Conservation (phyloP, 2,797 vertebrate species). For the Pseudochaenichthys georgianus region DNA sequence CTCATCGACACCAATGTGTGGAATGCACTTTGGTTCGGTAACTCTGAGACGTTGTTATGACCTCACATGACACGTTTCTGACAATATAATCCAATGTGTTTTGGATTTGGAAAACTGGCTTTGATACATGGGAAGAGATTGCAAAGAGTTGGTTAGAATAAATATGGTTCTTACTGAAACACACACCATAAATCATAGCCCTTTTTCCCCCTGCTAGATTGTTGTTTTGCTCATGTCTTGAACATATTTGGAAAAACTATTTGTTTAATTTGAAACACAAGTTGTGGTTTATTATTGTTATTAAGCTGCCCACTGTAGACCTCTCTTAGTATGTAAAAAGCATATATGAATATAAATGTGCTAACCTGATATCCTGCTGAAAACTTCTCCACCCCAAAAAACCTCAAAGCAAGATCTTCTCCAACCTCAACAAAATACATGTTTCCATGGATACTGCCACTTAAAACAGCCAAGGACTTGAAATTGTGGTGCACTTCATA, state of each 20-base stretch:
- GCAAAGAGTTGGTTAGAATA: background rate
- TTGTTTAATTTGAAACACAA: background rate
- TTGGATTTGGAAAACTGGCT: constrained; percentile 7
- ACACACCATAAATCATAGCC: background rate
- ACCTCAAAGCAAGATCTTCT: constrained; percentile 25
- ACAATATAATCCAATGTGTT: constrained; percentile 19
- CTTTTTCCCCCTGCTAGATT: constrained; percentile 3
- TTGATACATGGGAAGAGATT: background rate
- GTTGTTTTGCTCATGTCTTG: constrained; percentile 1
- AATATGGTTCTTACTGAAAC: background rate
- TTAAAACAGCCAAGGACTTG: constrained; percentile 4
- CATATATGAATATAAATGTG: constrained; percentile 34
- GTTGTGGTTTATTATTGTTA: constrained; percentile 5
- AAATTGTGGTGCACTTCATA: background rate
- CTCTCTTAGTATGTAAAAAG: constrained; percentile 22
- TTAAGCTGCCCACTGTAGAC: background rate
- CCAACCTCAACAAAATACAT: constrained; percentile 48
- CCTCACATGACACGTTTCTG: constrained; percentile 8
- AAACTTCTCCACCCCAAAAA: constrained; percentile 49
- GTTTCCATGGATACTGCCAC: constrained; percentile 43
- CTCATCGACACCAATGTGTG: background rate
- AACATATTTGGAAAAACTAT: constrained; percentile 3
- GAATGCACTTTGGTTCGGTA: constrained; percentile 5
- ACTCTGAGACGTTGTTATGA: constrained; percentile 18
- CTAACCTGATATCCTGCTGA: constrained; percentile 53